Conservation (phyloP, 2,113 vertebrate genomes). For the Dolichotis patagonum region DNA sequence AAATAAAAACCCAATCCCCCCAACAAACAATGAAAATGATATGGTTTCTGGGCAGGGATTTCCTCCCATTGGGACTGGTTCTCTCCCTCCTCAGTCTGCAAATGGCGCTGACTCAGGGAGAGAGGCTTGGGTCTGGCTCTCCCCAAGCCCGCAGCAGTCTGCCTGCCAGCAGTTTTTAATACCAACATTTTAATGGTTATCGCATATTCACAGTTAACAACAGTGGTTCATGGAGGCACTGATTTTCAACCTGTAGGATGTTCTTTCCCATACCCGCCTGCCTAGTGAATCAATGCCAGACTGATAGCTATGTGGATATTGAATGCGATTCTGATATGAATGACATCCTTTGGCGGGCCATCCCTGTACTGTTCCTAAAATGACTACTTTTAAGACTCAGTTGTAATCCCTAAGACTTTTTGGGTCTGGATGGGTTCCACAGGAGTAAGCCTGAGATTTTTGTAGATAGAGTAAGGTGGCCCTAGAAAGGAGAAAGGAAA, state of each 20-base stretch:
- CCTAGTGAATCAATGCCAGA: not conserved
- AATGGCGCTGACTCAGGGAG: too few relatives aligned
- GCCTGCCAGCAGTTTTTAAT: not conserved
- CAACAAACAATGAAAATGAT: too few relatives aligned
- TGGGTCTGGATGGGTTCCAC: not conserved
- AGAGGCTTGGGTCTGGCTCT: too few relatives aligned
- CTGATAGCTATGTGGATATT: not conserved
- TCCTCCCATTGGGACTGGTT: too few relatives aligned
- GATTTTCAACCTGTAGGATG: not conserved
- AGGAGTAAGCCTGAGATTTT: not conserved
- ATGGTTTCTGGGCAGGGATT: too few relatives aligned
- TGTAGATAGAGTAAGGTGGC: not conserved
- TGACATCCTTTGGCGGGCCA: not conserved
- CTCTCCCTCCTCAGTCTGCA: too few relatives aligned
- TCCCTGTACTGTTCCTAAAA: not conserved
- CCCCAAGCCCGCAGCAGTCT: too few relatives aligned
- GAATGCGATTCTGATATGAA: not conserved
- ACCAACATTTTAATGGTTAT: not conserved
- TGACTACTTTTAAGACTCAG: slow-evolving; percentile 4
- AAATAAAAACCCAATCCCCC: too few relatives aligned
- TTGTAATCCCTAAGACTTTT: not conserved
- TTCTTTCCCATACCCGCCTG: not conserved
- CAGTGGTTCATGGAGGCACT: not conserved
- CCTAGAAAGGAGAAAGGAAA: not conserved
- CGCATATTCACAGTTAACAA: not conserved